A percentile compares a stretch with the other conserved stretches of the same genome.
Evolutionary conservation across 2,888 invertebrate species (phyloP).

Genomic region (Nowickia ferox): DNA sequence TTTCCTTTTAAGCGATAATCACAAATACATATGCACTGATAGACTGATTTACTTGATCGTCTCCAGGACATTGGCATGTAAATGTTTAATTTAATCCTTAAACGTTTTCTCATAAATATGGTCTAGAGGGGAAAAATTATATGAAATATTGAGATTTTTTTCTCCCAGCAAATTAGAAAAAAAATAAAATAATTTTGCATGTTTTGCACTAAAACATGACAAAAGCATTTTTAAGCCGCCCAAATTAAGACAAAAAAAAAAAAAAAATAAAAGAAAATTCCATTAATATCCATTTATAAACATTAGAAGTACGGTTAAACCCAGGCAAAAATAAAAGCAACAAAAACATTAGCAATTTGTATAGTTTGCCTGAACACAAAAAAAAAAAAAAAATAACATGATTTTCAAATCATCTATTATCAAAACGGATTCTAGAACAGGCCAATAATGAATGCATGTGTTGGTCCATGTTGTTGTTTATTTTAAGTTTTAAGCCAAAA

Average conservation of each 20-base stretch:
- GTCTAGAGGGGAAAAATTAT: too few species aligned
- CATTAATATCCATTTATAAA: conserved; percentile 19
- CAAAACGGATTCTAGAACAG: background rate
- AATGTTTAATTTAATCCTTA: too few species aligned
- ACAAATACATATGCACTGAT: too few species aligned
- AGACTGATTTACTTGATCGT: too few species aligned
- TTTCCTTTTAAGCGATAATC: too few species aligned
- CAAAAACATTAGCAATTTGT: background rate
- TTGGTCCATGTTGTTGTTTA: background rate
- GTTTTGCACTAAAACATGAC: conserved; percentile 6
- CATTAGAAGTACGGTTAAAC: background rate
- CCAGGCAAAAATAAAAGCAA: background rate
- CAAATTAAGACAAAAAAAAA: background rate
- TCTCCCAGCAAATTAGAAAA: background rate
- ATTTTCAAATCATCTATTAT: conserved; percentile 23
- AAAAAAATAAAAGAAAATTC: background rate
- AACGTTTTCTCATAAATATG: too few species aligned
- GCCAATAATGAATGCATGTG: conserved; percentile 1
- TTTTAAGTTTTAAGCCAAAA: background rate
- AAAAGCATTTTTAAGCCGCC: conserved; percentile 4
- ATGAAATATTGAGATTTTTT: background rate
- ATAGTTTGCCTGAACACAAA: background rate
- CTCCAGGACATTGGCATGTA: too few species aligned
- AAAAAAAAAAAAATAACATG: conserved; percentile 15
- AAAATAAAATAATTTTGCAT: background rate